These are phyloP conservation scores for Heliconius hortense DNA, from an alignment of 2,888 invertebrate genomes.

Conservation along the genomic window DNA sequence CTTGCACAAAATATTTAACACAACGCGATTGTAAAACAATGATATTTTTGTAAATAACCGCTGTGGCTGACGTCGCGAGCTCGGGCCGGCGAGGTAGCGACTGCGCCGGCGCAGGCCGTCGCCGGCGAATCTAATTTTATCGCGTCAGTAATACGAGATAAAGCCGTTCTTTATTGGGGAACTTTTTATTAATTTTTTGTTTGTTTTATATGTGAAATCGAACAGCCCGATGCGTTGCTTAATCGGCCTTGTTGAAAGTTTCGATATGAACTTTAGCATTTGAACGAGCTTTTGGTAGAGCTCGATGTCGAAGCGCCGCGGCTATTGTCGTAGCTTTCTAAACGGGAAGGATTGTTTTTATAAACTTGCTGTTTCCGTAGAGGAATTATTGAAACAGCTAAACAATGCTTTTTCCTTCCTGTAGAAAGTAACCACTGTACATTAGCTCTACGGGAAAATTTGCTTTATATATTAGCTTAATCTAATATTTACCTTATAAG, in stretches of 20 bases:
- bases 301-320: neutral
- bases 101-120: constrained; percentile 50
- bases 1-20: constrained; percentile 65
- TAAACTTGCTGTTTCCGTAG: constrained; percentile 33
- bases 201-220: constrained; percentile 58
- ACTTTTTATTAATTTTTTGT: constrained; percentile 61
- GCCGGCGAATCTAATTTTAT: constrained; percentile 76
- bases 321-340: constrained; percentile 32
- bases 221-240: constrained; percentile 42
- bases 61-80: constrained; percentile 53
- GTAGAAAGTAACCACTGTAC: constrained; percentile 33
- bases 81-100: constrained; percentile 52
- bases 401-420: constrained; percentile 37
- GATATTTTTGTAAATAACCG: constrained; percentile 50
- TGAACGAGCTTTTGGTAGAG: constrained; percentile 33
- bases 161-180: constrained; percentile 74
- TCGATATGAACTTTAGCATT: constrained; percentile 41
- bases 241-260: constrained; percentile 41
- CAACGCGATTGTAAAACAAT: constrained; percentile 57
- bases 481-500: neutral
- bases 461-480: neutral
- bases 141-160: constrained; percentile 80
- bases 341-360: constrained; percentile 34
- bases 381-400: constrained; percentile 31
- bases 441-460: neutral